Evolutionary conservation across 2,113 vertebrate species (phyloP), one percentile per base, ranked within the genome.

Genomic region (Erpornis zantholeuca): DNA sequence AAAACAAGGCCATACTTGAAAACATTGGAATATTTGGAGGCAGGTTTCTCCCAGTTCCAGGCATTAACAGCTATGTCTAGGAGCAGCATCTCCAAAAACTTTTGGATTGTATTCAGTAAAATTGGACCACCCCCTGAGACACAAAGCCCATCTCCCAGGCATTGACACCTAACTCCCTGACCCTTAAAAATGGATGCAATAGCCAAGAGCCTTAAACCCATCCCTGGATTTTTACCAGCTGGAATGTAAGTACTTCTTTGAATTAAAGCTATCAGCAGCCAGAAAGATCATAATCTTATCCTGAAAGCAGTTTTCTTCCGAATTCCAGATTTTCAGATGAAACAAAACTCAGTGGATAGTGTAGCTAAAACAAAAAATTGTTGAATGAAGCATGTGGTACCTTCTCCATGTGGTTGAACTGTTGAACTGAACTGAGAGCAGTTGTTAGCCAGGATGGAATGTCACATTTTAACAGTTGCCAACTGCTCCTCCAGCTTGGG

Each of bases 361-460:
- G 31, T 33, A 77, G 63, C 40, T 83, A 63, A 56, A 69, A 7
- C 14, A 54, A 49, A 49, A 54, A 53, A 69, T 8, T 77, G 12
- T 13, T 16, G 18, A 61, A n/a, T 4, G 19, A 97, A 94, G 90
- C 75, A 97, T 73, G 93, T 92, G 95, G 95, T 97, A 97, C 97
- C 97, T 97, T 95, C 98, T 97, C 95, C 97, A 95, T 95, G 95
- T 93, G 94, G 87, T 47, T 77, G 71, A 76, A 36, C 87, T 94
- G 92, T 33, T 93, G 95, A 97, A 95, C 96, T 76, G 76, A 91
- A 83, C 56, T 3, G 17, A 91, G 94, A 95, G 93, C 95, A 91
- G 97, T 97, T 97, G 96, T 85, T 95, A 97, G 88, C 90, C 92
- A 73, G 89, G 94, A 87, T 72, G 86, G 97, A 97, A 96, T 96